Conservation (phyloP, 2,888 invertebrate genomes). For the Tanypteryx hageni region DNA sequence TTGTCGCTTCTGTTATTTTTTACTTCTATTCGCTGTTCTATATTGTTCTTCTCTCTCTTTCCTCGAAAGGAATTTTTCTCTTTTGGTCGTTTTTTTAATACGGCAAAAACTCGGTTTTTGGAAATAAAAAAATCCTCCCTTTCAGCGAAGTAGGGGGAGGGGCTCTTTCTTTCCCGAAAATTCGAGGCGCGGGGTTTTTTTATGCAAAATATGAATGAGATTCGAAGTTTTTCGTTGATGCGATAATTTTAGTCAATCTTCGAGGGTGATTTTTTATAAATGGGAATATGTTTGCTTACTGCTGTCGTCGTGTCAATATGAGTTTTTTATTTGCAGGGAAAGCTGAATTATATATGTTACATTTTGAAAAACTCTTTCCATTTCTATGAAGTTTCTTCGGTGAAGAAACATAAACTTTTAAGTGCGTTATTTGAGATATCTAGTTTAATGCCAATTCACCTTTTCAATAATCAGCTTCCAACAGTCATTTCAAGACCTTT, state of each 20-base stretch:
- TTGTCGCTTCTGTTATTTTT: background rate
- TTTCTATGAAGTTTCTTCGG: no score
- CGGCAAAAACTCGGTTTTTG: background rate
- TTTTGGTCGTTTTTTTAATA: background rate
- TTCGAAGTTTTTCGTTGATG: background rate
- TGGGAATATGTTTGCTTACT: background rate
- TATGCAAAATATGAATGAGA: background rate
- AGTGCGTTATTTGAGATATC: no score
- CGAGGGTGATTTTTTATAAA: background rate
- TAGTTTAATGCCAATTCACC: no score
- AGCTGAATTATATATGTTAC: no score
- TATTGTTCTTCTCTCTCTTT: constrained; percentile 10
- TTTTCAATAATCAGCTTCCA: no score
- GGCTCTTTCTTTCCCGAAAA: background rate
- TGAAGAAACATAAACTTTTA: no score
- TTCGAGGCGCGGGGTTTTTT: constrained; percentile 17
- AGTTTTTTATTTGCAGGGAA: no score
- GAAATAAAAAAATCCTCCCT: background rate
- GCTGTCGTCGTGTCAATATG: background rate
- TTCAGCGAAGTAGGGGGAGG: background rate
- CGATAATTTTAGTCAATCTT: background rate
- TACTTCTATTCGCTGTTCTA: background rate
- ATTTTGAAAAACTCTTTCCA: no score
- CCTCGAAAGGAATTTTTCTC: background rate
- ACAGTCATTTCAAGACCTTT: no score